Conservation (phyloP, 2,888 invertebrate genomes). For the Hirtodrosophila trivittata region DNA sequence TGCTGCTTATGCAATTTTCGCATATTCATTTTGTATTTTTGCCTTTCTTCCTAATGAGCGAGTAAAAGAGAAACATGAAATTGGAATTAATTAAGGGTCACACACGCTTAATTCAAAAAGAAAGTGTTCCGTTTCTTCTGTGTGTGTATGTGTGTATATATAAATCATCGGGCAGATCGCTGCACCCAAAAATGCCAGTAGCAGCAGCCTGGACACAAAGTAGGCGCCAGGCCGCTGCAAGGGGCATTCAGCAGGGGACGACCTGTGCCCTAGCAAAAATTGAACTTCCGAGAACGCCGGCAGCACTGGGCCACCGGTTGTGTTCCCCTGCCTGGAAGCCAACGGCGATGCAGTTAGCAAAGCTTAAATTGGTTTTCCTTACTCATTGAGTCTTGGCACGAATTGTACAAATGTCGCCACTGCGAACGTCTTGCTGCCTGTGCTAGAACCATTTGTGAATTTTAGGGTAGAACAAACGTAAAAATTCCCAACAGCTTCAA, state of each 20-base stretch:
- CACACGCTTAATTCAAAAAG: slow-evolving; percentile 12
- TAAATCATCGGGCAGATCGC: slow-evolving; percentile 78
- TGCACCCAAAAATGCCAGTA: slow-evolving; percentile 65
- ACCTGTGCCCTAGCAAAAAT: slow-evolving; percentile 82
- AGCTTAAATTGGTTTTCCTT: slow-evolving; percentile 80
- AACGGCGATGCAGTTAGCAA: slow-evolving; percentile 79
- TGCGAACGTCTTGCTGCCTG: background rate
- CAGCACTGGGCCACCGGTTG: background rate
- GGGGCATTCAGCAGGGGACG: slow-evolving; percentile 68
- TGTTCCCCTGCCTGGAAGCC: slow-evolving; percentile 77
- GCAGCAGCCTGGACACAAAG: slow-evolving; percentile 68
- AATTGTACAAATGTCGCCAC: background rate
- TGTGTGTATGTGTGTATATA: background rate
- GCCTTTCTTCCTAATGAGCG: background rate
- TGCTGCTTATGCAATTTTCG: slow-evolving; percentile 64
- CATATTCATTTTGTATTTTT: slow-evolving; percentile 20
- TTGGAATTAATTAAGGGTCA: slow-evolving; percentile 40
- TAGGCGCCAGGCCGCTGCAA: slow-evolving; percentile 64
- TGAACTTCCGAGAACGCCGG: slow-evolving; percentile 71
- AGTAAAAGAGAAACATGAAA: slow-evolving; percentile 56
- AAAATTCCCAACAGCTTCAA: slow-evolving; percentile 32
- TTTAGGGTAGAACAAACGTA: slow-evolving; percentile 8
- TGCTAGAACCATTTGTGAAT: slow-evolving; percentile 64
- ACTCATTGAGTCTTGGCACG: slow-evolving; percentile 82
- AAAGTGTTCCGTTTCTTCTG: slow-evolving; percentile 7